Percentiles rank a stretch among this genome's conserved stretches.
phyloP scores from a whole-genome alignment of 2,888 invertebrate genomes.

The Electrophaes corylata region DNA sequence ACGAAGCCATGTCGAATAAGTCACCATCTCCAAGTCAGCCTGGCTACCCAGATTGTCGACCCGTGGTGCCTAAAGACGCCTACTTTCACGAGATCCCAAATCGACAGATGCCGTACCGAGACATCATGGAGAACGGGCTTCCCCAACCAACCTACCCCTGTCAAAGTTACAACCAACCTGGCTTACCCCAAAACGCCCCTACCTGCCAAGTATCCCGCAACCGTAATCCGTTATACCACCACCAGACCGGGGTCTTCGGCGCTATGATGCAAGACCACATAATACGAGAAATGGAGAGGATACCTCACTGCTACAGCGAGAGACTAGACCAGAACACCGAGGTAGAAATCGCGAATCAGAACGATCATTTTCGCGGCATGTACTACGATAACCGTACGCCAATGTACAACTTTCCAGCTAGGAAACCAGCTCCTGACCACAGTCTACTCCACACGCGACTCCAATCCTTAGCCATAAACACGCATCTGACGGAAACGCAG shows the following conservation, averaged over 20 bases:
- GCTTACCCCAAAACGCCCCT: conserved; percentile 63
- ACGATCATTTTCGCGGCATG: conserved; percentile 69
- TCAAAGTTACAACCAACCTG: conserved; percentile 68
- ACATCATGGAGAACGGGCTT: conserved; percentile 58
- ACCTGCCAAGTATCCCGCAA: conserved; percentile 65
- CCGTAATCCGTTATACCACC: conserved; percentile 74
- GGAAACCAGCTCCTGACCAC: conserved; percentile 71
- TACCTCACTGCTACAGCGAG: conserved; percentile 79
- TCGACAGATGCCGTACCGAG: conserved; percentile 69
- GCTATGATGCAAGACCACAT: conserved; percentile 83
- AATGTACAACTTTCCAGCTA: conserved; percentile 57
- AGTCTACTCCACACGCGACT: conserved; percentile 74
- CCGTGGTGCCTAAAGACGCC: conserved; percentile 84
- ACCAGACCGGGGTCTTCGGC: conserved; percentile 75
- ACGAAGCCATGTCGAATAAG: conserved; percentile 80
- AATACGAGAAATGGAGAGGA: conserved; percentile 77
- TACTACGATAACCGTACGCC: conserved; percentile 72
- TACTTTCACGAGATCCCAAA: conserved; percentile 86
- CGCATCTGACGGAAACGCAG: conserved; percentile 75
- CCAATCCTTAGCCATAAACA: conserved; percentile 79
- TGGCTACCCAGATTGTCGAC: conserved; percentile 57
- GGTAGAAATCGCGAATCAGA: conserved; percentile 76
- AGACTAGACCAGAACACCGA: conserved; percentile 77
- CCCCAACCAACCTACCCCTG: conserved; percentile 57
- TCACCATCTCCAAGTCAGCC: conserved; percentile 70